Evolutionary conservation across 2,113 vertebrate genomes (phyloP), one percentile per base, ranked within the genome.

Genomic region (Vulpes lagopus): DNA sequence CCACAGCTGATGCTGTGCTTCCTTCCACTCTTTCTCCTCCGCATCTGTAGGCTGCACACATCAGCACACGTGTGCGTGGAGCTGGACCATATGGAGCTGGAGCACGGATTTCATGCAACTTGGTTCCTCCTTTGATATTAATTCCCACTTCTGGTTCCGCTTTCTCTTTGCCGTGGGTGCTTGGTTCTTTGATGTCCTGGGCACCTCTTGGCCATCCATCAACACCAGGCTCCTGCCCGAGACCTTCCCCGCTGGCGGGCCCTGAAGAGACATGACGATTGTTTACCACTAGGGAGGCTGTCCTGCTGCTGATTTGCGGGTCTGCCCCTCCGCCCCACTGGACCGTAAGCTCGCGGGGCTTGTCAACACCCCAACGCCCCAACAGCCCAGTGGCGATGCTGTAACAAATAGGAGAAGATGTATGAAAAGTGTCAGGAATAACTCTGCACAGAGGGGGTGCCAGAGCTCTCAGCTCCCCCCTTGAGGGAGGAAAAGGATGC

Each of bases 1-100:
- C 19, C 27, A 2, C 43, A 25, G 35, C 5, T 17, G 25, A 22
- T 17, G 7, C 23, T 51, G 57, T 8, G 0, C 11, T 57, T 94
- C 53, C n/a, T 62, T 38, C 25, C 20, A 0, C 1, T 59, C 22
- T 43, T 10, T 78, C 19, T 7, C 43, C 83, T 49, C 14, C 30
- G 38, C 1, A 0, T 1, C 2, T 4, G 17, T 11, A 23, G 0
- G 12, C 71, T n/a, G 22, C 51, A 16, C 27, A 30, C 53, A 25
- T 0, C 5, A 5, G 6, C 15, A 0, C 5, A 11, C 8, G 0
- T 12, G 8, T 38, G 23, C 2, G 4, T 17, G 3, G 8, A 10
- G 30, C 73, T 11, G 32, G 65, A n/a, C 67, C 35, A 6, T 2
- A 30, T 17, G 12, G 23, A 27, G 73, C 49, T 9, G 16, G 76